phyloP scores from a whole-genome alignment of 1,140 invertebrate genomes.

The Samia ricini region DNA sequence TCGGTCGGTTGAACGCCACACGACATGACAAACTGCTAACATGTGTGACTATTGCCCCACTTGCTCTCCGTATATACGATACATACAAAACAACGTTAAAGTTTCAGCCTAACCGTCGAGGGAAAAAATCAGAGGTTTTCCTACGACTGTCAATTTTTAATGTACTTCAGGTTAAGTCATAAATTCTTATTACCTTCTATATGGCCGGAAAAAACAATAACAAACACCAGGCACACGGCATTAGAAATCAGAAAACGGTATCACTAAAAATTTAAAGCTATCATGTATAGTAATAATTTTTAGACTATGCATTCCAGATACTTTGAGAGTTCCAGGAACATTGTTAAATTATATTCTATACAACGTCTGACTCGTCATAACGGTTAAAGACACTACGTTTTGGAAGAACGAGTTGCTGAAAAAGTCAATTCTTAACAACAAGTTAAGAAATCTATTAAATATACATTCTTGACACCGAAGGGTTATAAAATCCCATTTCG shows the following conservation, averaged over 20 bases:
- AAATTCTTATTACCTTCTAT: neutral
- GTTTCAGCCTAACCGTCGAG: neutral
- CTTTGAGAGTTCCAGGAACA: neutral
- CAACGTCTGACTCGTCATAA: neutral
- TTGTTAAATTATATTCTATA: neutral
- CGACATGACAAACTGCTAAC: conserved; percentile 42
- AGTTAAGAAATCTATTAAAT: neutral
- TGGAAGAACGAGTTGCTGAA: too few relatives aligned
- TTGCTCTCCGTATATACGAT: conserved; percentile 26
- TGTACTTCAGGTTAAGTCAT: neutral
- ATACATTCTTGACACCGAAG: neutral
- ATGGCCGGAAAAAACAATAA: conserved; percentile 8
- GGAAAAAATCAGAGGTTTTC: neutral
- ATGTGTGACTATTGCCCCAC: conserved; percentile 37
- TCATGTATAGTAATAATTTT: too few relatives aligned
- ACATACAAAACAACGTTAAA: conserved; percentile 4
- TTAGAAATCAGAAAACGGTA: neutral
- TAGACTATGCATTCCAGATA: neutral
- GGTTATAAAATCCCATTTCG: neutral
- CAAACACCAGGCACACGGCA: neutral
- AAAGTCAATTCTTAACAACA: neutral
- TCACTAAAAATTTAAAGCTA: neutral
- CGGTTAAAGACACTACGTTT: too few relatives aligned
- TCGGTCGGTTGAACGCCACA: conserved; percentile 42
- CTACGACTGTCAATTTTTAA: neutral